Evolutionary conservation across 2,113 vertebrate genomes (phyloP), one percentile per base, ranked within the genome.

Genomic region (Chionodraco myersi): DNA sequence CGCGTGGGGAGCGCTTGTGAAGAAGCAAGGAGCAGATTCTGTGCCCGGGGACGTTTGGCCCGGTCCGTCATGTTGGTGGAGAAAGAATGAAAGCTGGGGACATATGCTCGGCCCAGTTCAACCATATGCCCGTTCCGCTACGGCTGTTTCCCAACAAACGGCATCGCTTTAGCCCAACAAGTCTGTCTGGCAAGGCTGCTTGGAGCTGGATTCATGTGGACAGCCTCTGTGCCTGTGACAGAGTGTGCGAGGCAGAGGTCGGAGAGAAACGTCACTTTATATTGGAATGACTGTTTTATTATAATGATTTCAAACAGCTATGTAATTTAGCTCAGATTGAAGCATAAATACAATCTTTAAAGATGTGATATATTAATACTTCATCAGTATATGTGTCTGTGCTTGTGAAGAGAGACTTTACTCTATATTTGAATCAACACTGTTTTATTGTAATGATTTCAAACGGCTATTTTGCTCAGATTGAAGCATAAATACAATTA

Each of bases 101-200:
- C 83, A 90, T 90, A 92, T 92, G 90, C 83, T 91, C 71, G 79
- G 80, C 89, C 84, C 86, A 79, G 88, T 89, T 89, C 78, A 84
- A 77, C 91, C 92, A 93, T 92, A 93, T 92, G 93, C 71, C 87
- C 84, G 9, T 81, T 86, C 86, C 86, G 87, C 86, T 88, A 80
- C 89, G 70, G 78, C 80, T 79, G 78, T 80, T 84, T 64, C 72
- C 77, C 58, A 77, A 87, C 84, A 91, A 91, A 88, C 64, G 70
- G 82, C 84, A 85, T 75, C 58, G 6, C 66, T 89, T 84, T 82
- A 77, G 77, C 77, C 86, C 80, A 80, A 90, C 86, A 89, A 82
- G 86, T 81, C 87, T 65, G 71, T 77, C 76, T 78, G 78, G 80
- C 84, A 57, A 6, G 70, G 67, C 75, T 49, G 73, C 52, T 72